phyloP scores from a whole-genome alignment of 2,797 vertebrate species.

The Pseudotriccus pelzelni region DNA sequence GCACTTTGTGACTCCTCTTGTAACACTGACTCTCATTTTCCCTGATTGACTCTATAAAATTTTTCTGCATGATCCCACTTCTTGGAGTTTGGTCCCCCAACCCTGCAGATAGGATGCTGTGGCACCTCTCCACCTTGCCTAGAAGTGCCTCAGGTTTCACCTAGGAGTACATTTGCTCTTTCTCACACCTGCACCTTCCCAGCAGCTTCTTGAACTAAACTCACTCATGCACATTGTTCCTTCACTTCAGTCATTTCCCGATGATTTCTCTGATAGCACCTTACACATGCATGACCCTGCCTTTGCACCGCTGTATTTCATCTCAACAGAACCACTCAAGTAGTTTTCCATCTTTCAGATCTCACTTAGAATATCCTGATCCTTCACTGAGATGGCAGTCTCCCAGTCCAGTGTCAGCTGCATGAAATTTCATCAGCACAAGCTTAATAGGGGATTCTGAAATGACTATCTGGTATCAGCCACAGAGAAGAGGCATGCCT shows the following conservation, averaged over 20 bases:
- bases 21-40: not conserved
- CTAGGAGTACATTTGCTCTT: not conserved
- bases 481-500: not conserved
- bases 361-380: not conserved
- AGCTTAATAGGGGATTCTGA: not conserved
- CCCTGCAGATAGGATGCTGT: not conserved
- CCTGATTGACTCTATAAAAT: not conserved
- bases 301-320: not conserved
- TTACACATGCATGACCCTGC: not conserved
- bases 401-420: not conserved
- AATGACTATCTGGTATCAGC: not conserved
- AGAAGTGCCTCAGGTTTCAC: not conserved
- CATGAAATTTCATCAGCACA: not conserved
- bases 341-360: not conserved
- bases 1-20: not conserved
- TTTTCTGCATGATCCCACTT: not conserved
- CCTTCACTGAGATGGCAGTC: not conserved
- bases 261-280: not conserved
- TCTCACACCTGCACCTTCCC: not conserved
- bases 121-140: not conserved
- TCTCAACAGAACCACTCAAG: not conserved
- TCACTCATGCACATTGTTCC: not conserved
- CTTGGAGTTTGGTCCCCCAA: not conserved
- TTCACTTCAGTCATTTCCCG: not conserved
- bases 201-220: not conserved